A percentile compares a stretch with the other conserved stretches of the same genome.
Evolutionary conservation across 1,140 invertebrate genomes (phyloP).

Genomic region (Camponotus vicinus): DNA sequence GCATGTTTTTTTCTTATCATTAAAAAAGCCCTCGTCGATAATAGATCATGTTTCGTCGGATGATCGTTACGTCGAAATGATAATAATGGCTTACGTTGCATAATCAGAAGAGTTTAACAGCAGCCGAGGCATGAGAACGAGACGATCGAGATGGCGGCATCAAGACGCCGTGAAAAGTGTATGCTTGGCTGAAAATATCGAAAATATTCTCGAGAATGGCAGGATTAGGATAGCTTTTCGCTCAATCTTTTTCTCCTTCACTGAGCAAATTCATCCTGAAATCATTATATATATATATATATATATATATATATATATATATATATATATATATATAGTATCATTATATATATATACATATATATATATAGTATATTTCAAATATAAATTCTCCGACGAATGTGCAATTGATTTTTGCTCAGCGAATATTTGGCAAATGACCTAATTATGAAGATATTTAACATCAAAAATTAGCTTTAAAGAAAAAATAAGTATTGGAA

Average conservation of each 20-base stretch:
- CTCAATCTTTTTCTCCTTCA: not conserved
- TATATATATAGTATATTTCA: not conserved
- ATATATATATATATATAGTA: no score
- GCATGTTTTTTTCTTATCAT: not conserved
- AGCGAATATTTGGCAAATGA: not conserved
- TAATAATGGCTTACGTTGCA: constrained; percentile 40
- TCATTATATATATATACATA: no score
- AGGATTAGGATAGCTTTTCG: not conserved
- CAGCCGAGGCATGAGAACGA: not conserved
- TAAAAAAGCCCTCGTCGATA: not conserved
- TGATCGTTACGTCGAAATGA: not conserved
- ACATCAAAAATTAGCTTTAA: constrained; percentile 24
- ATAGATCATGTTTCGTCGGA: constrained; percentile 13
- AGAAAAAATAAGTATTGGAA: not conserved
- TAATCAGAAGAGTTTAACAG: constrained; percentile 28
- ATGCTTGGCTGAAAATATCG: constrained; percentile 6
- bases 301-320: no score
- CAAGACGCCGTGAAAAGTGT: not conserved
- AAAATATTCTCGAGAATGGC: constrained; percentile 10
- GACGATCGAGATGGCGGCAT: not conserved
- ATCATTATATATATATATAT: not conserved
- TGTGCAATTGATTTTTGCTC: constrained; percentile 22
- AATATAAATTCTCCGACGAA: constrained; percentile 1
- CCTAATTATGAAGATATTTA: constrained; percentile 37
- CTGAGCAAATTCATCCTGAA: not conserved